These are phyloP conservation scores for Thysanoteuthis rhombus DNA, from an alignment of 2,888 invertebrate species.

Conservation along the genomic window DNA sequence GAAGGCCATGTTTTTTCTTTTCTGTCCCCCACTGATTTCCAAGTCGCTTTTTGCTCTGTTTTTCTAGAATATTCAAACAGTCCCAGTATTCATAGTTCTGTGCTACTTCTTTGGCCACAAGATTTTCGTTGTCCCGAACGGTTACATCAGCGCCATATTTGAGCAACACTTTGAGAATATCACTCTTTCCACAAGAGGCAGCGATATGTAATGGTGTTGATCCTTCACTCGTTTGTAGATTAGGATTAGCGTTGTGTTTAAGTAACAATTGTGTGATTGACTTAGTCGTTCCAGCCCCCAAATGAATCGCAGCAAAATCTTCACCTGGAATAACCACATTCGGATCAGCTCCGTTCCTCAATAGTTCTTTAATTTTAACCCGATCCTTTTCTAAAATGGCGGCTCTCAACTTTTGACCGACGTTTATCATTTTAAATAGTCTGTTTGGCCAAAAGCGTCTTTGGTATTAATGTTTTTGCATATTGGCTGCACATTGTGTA, in stretches of 20 bases:
- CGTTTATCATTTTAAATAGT: background rate
- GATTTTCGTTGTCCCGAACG: background rate
- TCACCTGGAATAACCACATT: background rate
- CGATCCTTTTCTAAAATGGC: background rate
- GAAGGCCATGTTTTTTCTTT: background rate
- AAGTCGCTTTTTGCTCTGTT: background rate
- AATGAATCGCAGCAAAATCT: slow-evolving; percentile 15
- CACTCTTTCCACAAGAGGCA: background rate
- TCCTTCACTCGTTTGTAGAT: background rate
- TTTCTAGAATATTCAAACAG: background rate
- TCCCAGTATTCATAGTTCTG: background rate
- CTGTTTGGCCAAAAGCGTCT: background rate
- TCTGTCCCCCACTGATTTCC: background rate
- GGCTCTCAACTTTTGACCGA: background rate
- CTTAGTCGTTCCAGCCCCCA: background rate
- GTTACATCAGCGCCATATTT: background rate
- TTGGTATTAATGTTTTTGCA: background rate
- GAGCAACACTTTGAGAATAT: slow-evolving; percentile 1
- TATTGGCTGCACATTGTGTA: background rate
- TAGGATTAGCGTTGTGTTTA: background rate
- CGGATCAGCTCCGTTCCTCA: background rate
- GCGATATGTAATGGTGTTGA: slow-evolving; percentile 1
- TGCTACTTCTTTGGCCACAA: background rate
- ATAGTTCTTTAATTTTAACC: background rate
- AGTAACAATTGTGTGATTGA: slow-evolving; percentile 13